Evolutionary conservation across 2,113 vertebrate species (phyloP), one percentile per base, ranked within the genome.

Genomic region (Melozone crissalis): DNA sequence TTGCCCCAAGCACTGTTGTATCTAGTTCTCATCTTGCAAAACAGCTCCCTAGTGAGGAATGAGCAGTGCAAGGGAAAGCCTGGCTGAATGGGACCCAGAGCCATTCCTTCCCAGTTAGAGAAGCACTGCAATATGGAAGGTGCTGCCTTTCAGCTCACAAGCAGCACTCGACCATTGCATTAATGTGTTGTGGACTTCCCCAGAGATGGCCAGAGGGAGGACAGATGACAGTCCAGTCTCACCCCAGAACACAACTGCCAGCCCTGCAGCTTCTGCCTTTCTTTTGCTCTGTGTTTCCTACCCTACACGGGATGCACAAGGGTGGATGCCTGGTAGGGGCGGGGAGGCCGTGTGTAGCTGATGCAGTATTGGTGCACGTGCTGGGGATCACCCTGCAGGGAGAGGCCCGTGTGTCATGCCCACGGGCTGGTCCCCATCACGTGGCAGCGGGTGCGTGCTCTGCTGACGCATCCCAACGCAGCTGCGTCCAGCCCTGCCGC

Each of bases 21-120:
- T 96, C 74, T 59, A 74, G 33, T 94, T 87, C 79, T 85, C 69
- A 79, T 94, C 81, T 92, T 91, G 90, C 89, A 87, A 83, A 93
- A 87, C 54, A 89, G 63, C 72, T 96, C 84, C 76, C 61, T 87
- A 79, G 84, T 44, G 74, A 81, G 89, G 47, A 88, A 49, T 10
- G 68, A 89, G 84, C 0, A 1, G 63, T 73, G 55, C 87, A 83
- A 84, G 71, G 84, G 82, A 80, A 67, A 75, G 41, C 73, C 66
- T 47, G 49, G 22, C 83, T 89, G 46, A 24, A 33, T 74, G 58
- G 68, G 22, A 73, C 75, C 58, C 5, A 2, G 37, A 66, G 33
- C 28, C 82, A 21, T 86, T 65, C 59, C 52, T 79, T 49, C 49
- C 52, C 52, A 47, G 51, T 69, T 54, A 65, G 47, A 68, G 55